These are phyloP conservation scores for Amblyopsis rosae DNA, from an alignment of 2,113 vertebrate genomes.

Conservation along the genomic window DNA sequence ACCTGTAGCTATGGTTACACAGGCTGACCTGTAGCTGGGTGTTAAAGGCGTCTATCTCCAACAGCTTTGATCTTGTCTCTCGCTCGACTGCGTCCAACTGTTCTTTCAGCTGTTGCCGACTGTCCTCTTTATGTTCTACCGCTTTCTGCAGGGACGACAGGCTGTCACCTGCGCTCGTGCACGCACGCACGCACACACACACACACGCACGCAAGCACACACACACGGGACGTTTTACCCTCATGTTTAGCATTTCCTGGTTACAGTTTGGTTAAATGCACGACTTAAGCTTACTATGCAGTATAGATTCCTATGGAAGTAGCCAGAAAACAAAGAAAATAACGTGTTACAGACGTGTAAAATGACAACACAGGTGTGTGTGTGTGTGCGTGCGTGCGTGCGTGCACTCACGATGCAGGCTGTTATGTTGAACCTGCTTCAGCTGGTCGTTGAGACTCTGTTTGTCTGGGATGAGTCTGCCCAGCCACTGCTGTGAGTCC, in stretches of 20 bases:
- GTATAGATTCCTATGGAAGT: too few species aligned
- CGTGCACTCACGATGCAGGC: conserved; percentile 88
- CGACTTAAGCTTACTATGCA: too few species aligned
- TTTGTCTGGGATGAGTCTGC: conserved; percentile 94
- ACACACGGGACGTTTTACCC: not conserved
- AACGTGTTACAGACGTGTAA: not conserved
- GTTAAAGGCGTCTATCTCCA: conserved; percentile 97
- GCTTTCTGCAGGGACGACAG: conserved; percentile 91
- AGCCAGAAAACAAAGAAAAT: not conserved
- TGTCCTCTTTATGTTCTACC: conserved; percentile 89
- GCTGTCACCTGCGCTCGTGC: conserved; percentile 84
- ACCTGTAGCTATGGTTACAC: not conserved
- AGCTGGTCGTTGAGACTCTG: conserved; percentile 93
- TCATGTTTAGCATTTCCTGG: not conserved
- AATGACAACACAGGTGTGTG: not conserved
- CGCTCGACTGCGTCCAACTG: conserved; percentile 93
- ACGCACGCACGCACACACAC: conserved; percentile 1
- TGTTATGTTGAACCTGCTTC: conserved; percentile 97
- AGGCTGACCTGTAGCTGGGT: conserved; percentile 92
- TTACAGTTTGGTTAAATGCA: not conserved
- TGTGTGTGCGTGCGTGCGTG: not conserved
- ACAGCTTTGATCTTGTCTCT: conserved; percentile 92
- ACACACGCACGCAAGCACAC: too few species aligned
- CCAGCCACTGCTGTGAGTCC: conserved; percentile 98
- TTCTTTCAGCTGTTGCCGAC: conserved; percentile 88